A percentile compares a stretch with the other conserved stretches of the same genome.
Conservation (phyloP, 2,888 invertebrate species). For the Drosophila recens region DNA sequence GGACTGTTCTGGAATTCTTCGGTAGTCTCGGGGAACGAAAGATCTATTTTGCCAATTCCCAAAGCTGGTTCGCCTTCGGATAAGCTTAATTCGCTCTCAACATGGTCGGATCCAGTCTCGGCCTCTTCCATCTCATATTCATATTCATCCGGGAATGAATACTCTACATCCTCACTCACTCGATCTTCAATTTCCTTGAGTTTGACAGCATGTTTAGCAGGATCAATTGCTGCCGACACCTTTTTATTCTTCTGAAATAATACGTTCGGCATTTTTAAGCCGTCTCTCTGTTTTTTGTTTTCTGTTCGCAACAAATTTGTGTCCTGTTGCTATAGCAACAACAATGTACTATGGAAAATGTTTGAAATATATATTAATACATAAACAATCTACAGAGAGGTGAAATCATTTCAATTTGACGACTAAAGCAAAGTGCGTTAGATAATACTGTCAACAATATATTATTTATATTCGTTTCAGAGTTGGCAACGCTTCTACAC, state of each 20-base stretch:
- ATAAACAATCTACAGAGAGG: neutral
- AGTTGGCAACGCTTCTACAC: no score
- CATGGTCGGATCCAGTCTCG: constrained; percentile 39
- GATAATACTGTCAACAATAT: neutral
- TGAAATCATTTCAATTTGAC: constrained; percentile 13
- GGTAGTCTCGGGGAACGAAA: constrained; percentile 82
- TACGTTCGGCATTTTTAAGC: constrained; percentile 56
- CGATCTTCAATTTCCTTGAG: constrained; percentile 67
- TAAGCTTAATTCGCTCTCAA: constrained; percentile 49
- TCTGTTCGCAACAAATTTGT: constrained; percentile 42
- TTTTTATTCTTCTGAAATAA: constrained; percentile 56
- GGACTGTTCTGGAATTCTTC: constrained; percentile 82
- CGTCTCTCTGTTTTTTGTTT: constrained; percentile 24
- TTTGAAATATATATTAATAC: neutral
- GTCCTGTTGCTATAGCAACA: constrained; percentile 54
- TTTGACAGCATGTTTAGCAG: constrained; percentile 54
- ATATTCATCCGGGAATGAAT: neutral
- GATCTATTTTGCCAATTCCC: constrained; percentile 80
- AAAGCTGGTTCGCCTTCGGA: constrained; percentile 68
- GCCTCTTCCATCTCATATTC: constrained; percentile 51
- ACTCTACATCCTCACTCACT: constrained; percentile 11
- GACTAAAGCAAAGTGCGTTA: constrained; percentile 1
- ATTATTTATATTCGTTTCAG: no score
- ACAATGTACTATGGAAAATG: neutral
- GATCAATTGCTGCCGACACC: constrained; percentile 43